These are phyloP conservation scores for Ylistrum balloti DNA, from an alignment of 1,140 invertebrate species.

Conservation along the genomic window DNA sequence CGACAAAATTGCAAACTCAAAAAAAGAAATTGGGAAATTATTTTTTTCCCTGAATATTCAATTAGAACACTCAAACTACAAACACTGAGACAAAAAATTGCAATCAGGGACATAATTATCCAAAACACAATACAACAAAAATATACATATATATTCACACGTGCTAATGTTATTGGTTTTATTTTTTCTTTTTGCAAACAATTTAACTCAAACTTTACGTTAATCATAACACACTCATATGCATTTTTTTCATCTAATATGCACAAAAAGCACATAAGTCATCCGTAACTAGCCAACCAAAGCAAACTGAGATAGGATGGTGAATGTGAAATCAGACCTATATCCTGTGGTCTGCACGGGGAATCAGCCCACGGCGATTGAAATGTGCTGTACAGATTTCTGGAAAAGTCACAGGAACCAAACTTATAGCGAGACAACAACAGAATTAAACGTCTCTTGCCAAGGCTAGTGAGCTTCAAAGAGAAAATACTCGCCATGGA, in stretches of 20 bases:
- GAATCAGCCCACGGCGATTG: conserved; percentile 99
- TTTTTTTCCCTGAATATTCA: not conserved
- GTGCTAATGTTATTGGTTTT: not conserved
- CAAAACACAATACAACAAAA: not conserved
- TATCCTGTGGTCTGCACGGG: conserved; percentile 98
- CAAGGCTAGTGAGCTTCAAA: too few relatives aligned
- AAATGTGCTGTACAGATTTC: conserved; percentile 88
- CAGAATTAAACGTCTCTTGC: not conserved
- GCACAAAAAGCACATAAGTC: conserved; percentile 3
- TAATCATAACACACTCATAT: not conserved
- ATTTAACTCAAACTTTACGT: not conserved
- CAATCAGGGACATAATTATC: not conserved
- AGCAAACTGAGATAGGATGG: not conserved
- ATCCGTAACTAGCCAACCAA: not conserved
- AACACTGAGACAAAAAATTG: not conserved
- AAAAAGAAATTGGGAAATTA: too few relatives aligned
- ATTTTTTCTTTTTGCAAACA: too few relatives aligned
- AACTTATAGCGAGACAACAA: not conserved
- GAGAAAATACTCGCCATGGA: too few relatives aligned
- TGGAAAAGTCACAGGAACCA: conserved; percentile 66
- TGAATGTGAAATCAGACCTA: conserved; percentile 82
- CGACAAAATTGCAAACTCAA: not conserved
- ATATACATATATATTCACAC: not conserved
- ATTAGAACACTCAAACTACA: not conserved
- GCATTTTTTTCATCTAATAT: conserved; percentile 1